These are phyloP conservation scores for Hirudinaria manillensis DNA, from an alignment of 2,888 invertebrate genomes.

Conservation along the genomic window DNA sequence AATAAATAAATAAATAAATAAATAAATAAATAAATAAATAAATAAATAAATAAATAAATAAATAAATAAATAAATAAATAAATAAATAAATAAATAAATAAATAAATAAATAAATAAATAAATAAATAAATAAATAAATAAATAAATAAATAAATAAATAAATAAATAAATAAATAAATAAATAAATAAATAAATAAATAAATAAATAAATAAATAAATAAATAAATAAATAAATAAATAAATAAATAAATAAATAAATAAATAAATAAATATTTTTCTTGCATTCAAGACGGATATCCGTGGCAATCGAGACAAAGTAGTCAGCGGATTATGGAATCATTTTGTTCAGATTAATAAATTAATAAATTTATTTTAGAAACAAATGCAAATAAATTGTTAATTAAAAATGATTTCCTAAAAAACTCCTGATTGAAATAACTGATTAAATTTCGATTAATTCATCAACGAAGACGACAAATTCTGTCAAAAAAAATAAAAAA, in stretches of 20 bases:
- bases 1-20: constrained; percentile 19
- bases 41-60: constrained; percentile 21
- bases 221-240: neutral
- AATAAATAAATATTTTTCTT: neutral
- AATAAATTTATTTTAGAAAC: no score
- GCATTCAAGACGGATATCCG: no score
- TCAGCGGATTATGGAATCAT: no score
- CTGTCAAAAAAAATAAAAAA: no score
- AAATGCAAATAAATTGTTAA: no score
- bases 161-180: neutral
- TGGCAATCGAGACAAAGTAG: no score
- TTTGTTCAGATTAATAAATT: no score
- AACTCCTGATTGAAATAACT: no score
- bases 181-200: neutral
- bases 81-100: neutral
- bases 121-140: neutral
- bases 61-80: neutral
- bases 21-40: neutral
- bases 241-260: neutral
- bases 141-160: neutral
- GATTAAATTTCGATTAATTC: no score
- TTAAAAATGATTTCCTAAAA: no score
- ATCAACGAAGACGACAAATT: no score
- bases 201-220: neutral
- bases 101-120: neutral